Base-by-base conservation (phyloP, 2,113 vertebrate species). In the Chaetura pelagica region DNA sequence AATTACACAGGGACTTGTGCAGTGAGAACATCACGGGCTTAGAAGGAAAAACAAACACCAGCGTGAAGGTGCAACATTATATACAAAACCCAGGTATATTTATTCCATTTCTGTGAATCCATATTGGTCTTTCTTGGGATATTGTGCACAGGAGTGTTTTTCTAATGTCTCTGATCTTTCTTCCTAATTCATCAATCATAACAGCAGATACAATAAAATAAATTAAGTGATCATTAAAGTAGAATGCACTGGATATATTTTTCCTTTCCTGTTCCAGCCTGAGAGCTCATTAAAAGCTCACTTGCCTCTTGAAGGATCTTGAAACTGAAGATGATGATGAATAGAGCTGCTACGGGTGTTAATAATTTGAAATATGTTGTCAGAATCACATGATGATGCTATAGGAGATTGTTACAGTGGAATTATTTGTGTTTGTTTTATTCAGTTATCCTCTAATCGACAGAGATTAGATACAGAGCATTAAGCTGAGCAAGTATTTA, bases 261-360 rank as follows among this genome's bases (percentile, higher is more conserved):
- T 90, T 61, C 71, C 66, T 63, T 84, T 83, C 59, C 84, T 91
- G 58, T 94, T 91, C 96, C 5, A 14, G 40, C 61, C 84, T 95
- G 96, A 91, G 91, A 81, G 88, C 91, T 97, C 97, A 96, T 97
- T 97, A 97, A 96, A 96, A 96, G 89, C 90, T 96, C 75, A 3
- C 91, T 94, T 94, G 88, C 83, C 51, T 96, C 90, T 92, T 96
- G 89, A 94, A 94, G 92, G 82, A 71, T 79, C 95, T 79, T 96
- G 97, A 94, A 92, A 89, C 57, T 1, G 34, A 91, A 87, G 93
- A 96, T 96, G 92, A 90, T 96, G 96, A 97, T 97, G 90, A 96
- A 97, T 96, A 89, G 93, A 87, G 51, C 81, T 95, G 94, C 89
- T 89, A 77, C 6, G 90, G 64, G 88, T 24, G 78, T 86, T 96